Evolutionary conservation across 2,113 vertebrate species (phyloP).

Genomic region (Seriola aureovittata): DNA sequence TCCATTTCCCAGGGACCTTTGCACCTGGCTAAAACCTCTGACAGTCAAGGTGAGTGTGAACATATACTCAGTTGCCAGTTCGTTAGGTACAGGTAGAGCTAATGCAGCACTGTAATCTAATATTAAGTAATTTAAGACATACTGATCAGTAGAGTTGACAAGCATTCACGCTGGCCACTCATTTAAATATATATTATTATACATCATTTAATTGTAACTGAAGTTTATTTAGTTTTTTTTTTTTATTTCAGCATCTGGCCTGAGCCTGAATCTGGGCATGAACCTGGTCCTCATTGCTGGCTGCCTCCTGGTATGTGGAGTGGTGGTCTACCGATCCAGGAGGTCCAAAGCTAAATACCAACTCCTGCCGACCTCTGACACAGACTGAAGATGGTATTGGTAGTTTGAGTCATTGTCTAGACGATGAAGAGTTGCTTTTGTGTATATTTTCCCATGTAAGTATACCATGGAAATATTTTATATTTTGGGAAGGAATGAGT

Average conservation of each 20-base stretch:
- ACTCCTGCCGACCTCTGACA: slow-evolving; percentile 21
- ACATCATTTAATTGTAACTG: background rate
- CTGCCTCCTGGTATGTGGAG: slow-evolving; percentile 41
- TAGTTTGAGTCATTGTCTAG: background rate
- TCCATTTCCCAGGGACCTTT: slow-evolving; percentile 67
- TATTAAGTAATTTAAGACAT: no score
- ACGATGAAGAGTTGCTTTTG: background rate
- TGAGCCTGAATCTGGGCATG: slow-evolving; percentile 16
- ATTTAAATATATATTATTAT: background rate
- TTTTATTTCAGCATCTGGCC: slow-evolving; percentile 3
- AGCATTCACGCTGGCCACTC: background rate
- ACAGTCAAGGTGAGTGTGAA: slow-evolving; percentile 18
- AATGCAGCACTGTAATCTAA: no score
- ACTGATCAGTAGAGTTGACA: no score
- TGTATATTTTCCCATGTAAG: no score
- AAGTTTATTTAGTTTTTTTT: background rate
- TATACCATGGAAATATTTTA: no score
- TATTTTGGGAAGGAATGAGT: no score
- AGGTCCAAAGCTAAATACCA: slow-evolving; percentile 45
- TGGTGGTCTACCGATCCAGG: slow-evolving; percentile 33
- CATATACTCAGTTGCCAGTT: no score
- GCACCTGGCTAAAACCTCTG: slow-evolving; percentile 3
- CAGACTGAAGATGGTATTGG: background rate
- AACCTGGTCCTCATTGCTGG: slow-evolving; percentile 46
- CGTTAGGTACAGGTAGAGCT: background rate